Base-by-base conservation (phyloP, 2,797 vertebrate species). In the Xenops minutus region DNA sequence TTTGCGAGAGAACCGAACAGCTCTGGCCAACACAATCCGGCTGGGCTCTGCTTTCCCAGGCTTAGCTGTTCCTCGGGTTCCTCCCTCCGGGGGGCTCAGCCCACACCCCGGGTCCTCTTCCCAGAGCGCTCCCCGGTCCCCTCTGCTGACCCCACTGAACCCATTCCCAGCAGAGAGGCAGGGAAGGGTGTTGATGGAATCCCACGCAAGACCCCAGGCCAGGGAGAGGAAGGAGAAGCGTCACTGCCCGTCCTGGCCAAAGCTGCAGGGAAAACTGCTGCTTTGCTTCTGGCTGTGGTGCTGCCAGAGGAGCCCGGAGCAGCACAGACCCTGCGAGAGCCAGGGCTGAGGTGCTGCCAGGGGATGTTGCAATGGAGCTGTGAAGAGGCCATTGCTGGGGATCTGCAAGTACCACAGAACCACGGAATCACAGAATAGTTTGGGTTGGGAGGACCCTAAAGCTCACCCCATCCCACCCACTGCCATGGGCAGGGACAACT, bases 11-110 rank as follows among this genome's bases (percentile, higher is more conserved):
- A 87, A 95, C 41, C 71, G 2, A 67, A 58, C 49, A 20, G 21
- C 78, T 77, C 46, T 6, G 93, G 95, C 95, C 96, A 94, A 85
- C 52, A 24, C 81, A 30, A 74, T 32, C 71, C 7, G 77, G 19
- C 94, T n/a, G 85, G 91, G 94, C 93, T 93, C 91, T 9, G 76
- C 93, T 91, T 96, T 96, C 93, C 95, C 96, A 96, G 94, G 92
- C 93, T 97, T 96, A 95, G 95, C 95, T 96, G 96, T 88, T 97
- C 92, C 94, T 21, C 44, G 49, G 89, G 86, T 92, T 89, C 91
- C 95, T 97, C 95, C 96, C 95, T 93, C 92, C 89, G 62, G 89
- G 96, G 95, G 73, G 41, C 95, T 92, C 92, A 59, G 44, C 92
- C 96, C 96, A 88, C 95, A 95, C 75, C 91, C 95, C 2, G 21